Evolutionary conservation across 2,113 vertebrate species (phyloP).

Genomic region (Aptenodytes forsteri): DNA sequence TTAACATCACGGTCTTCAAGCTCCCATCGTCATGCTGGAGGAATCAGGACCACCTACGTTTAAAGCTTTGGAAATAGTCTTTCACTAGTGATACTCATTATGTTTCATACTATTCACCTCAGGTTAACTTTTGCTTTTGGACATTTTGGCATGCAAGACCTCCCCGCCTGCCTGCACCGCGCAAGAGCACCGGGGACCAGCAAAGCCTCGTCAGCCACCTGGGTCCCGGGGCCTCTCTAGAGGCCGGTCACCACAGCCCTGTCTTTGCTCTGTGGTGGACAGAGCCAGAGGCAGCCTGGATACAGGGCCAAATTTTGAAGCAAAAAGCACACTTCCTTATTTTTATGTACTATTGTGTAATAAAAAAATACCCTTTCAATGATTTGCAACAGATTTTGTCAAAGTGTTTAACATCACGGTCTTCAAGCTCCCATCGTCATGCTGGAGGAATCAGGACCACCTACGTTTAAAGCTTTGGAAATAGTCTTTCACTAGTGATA

Average conservation of each 20-base stretch:
- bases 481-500: neutral
- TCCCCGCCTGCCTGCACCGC: fast-evolving
- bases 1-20: neutral
- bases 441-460: neutral
- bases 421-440: neutral
- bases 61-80: neutral
- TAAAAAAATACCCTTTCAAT: neutral
- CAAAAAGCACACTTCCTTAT: neutral
- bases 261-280: neutral
- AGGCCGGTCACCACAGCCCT: too few relatives aligned
- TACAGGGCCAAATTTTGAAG: neutral
- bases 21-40: neutral
- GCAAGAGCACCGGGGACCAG: fast-evolving
- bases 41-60: neutral
- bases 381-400: neutral
- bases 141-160: too few relatives aligned
- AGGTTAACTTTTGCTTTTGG: neutral
- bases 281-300: neutral
- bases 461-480: neutral
- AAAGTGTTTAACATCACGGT: neutral
- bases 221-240: neutral
- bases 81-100: neutral
- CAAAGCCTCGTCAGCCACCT: fast-evolving
- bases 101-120: neutral
- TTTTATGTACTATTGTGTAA: neutral